Evolutionary conservation across 2,888 invertebrate species (phyloP).

Genomic region (Branchipolynoe longqiensis): DNA sequence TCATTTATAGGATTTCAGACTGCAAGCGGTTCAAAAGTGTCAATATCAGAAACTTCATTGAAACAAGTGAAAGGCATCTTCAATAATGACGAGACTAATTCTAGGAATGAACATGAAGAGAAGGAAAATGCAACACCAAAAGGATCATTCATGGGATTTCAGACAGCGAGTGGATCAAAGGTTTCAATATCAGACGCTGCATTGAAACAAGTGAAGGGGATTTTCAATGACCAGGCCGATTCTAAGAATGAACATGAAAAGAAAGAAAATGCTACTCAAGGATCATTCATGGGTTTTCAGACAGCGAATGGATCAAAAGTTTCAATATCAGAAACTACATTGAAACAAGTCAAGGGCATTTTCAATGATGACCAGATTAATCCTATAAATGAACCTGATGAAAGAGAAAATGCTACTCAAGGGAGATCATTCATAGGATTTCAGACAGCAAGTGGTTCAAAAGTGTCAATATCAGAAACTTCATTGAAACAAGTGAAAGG

Average conservation of each 20-base stretch:
- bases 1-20: conserved; percentile 18
- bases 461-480: background rate
- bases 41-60: background rate
- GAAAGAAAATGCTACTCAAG: background rate
- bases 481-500: background rate
- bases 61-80: background rate
- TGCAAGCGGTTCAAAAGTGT: background rate
- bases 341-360: background rate
- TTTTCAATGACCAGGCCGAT: background rate
- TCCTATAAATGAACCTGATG: background rate
- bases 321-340: background rate
- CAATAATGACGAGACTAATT: background rate
- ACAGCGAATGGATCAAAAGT: conserved; percentile 18
- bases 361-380: background rate
- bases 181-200: conserved; percentile 6
- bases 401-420: background rate
- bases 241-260: background rate
- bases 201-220: background rate
- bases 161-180: background rate
- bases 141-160: conserved; percentile 2
- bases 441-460: background rate
- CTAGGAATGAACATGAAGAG: background rate
- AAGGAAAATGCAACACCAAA: background rate
- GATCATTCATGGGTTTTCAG: background rate
- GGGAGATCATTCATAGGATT: no score